Percentiles rank a stretch among this genome's conserved stretches.
These are phyloP conservation scores for Polia nebulosa DNA, from an alignment of 2,888 invertebrate species.

Conservation along the genomic window DNA sequence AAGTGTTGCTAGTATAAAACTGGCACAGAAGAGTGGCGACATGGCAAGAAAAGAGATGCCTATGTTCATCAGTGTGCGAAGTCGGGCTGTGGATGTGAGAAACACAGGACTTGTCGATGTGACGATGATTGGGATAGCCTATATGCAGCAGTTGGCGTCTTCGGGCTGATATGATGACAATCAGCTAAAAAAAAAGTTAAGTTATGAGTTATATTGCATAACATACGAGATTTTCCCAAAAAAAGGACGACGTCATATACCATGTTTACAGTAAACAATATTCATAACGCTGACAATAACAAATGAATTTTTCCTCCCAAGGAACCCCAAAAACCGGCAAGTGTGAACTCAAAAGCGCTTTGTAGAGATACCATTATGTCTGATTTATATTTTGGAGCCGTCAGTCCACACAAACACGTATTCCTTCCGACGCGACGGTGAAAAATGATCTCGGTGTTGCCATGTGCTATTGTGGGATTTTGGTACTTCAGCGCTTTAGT, in stretches of 20 bases:
- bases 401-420: slow-evolving; percentile 79
- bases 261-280: slow-evolving; percentile 54
- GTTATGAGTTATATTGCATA: slow-evolving; percentile 1
- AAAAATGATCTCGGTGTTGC: slow-evolving; percentile 79
- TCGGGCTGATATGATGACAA: neutral
- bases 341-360: slow-evolving; percentile 63
- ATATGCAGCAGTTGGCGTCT: too few species aligned
- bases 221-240: neutral
- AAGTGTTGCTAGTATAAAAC: too few species aligned
- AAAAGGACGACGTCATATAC: slow-evolving; percentile 28
- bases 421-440: slow-evolving; percentile 71
- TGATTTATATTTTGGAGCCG: slow-evolving; percentile 80
- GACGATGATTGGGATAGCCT: too few species aligned
- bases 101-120: too few species aligned
- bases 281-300: slow-evolving; percentile 57
- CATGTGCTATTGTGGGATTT: slow-evolving; percentile 59
- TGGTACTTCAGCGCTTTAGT: slow-evolving; percentile 52
- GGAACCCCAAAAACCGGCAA: slow-evolving; percentile 56
- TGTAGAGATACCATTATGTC: slow-evolving; percentile 65
- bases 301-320: slow-evolving; percentile 52
- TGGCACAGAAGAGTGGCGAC: too few species aligned
- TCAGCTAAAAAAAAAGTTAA: too few species aligned
- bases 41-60: too few species aligned
- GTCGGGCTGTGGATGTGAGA: too few species aligned
- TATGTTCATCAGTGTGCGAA: too few species aligned